phyloP scores from a whole-genome alignment of 53 echinoderm and acorn worm species.

The Paelopatides confundens region DNA sequence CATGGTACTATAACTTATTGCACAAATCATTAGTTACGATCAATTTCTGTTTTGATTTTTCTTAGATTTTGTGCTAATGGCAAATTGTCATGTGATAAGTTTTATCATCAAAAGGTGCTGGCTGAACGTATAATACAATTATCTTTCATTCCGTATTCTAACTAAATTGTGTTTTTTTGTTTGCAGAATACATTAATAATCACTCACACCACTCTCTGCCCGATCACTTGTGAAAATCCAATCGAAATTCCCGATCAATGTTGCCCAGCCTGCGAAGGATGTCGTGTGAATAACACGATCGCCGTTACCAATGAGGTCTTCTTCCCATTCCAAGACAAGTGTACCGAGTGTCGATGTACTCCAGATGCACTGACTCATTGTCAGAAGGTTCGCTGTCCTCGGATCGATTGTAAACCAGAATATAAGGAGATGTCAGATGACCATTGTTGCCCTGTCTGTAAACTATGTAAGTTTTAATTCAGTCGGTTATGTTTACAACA shows the following conservation, averaged over 20 bases:
- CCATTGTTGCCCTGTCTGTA: slow-evolving; percentile 86
- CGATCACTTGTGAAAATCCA: slow-evolving; percentile 63
- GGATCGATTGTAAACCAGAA: slow-evolving; percentile 74
- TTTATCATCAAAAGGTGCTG: too few relatives aligned
- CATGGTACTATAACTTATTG: too few relatives aligned
- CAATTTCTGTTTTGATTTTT: too few relatives aligned
- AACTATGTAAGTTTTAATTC: slow-evolving; percentile 5
- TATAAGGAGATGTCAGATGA: slow-evolving; percentile 65
- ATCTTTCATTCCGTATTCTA: neutral
- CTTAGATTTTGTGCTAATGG: too few relatives aligned
- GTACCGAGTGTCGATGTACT: slow-evolving; percentile 88
- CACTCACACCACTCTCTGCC: slow-evolving; percentile 73
- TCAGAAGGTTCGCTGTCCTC: slow-evolving; percentile 78
- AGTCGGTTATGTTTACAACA: too few relatives aligned
- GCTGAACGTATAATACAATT: neutral
- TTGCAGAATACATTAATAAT: slow-evolving; percentile 72
- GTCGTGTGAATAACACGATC: slow-evolving; percentile 51
- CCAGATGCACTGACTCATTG: slow-evolving; percentile 61
- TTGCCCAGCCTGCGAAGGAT: slow-evolving; percentile 84
- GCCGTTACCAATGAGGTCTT: slow-evolving; percentile 64
- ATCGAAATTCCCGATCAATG: slow-evolving; percentile 72
- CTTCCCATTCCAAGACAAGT: slow-evolving; percentile 76
- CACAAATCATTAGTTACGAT: too few relatives aligned
- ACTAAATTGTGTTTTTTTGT: slow-evolving; percentile 4
- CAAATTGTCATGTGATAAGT: too few relatives aligned